Base-by-base conservation (phyloP, 2,113 vertebrate genomes). In the Lepidothrix coronata region DNA sequence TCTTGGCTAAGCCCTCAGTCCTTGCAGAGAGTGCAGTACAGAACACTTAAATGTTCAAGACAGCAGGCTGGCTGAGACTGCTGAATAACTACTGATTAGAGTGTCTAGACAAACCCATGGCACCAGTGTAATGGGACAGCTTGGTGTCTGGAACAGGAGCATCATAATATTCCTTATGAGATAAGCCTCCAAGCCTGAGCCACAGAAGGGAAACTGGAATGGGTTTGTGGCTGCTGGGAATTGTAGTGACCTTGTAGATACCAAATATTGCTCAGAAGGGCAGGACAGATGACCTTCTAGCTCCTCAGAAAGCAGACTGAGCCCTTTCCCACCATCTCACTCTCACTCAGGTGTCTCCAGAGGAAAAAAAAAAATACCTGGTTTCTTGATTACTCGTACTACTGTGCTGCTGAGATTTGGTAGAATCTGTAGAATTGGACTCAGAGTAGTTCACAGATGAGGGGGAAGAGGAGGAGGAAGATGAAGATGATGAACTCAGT, bases 371-470 rank as follows among this genome's bases (percentile, higher is more conserved):
- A 41, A 70, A 49, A 67, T 97, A 99, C 99, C 99, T 99, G 97
- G 99, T 99, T 97, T 99, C 99, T 97, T 99, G 99, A 97, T 99
- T 99, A 98, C 99, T 99, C 39, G 99, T 99, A 97, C 98, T 98
- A 96, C 99, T 99, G 98, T 99, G 99, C 66, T 98, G 99, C 97
- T 99, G 99, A 94, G 99, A 99, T 98, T 99, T 99, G 93, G 99
- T 99, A 94, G 99, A 99, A 98, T 99, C 99, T 70, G 99, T 99
- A 96, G 99, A 99, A 98, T 99, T 99, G 96, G 99, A 99, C 97
- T 99, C 99, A 1, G 99, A 99, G 97, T 99, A 99, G 98, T 99
- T 99, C 98, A 99, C 98, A 39, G 99, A 99, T 82, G 99, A 99
- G 63, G 99, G 99, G 91, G 99, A 99, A 62, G 99, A 99, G 62